Evolutionary conservation across 2,888 invertebrate species (phyloP).

Genomic region (Drosophila helvetica): DNA sequence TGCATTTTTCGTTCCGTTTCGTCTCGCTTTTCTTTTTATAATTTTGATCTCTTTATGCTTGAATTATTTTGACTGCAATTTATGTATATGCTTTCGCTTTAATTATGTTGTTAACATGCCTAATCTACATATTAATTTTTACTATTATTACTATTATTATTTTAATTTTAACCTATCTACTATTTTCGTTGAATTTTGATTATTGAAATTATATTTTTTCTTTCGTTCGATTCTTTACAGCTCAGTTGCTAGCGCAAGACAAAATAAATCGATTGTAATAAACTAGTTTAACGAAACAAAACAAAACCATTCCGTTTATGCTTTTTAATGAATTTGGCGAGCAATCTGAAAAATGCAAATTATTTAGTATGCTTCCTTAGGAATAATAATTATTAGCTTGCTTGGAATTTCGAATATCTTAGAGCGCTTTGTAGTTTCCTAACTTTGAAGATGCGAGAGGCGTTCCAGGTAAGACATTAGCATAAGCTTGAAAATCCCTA

Average conservation of each 20-base stretch:
- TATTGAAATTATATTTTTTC: slow-evolving; percentile 54
- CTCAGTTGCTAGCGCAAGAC: slow-evolving; percentile 76
- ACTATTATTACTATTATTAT: slow-evolving; percentile 53
- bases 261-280: slow-evolving; percentile 65
- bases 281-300: slow-evolving; percentile 59
- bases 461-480: slow-evolving; percentile 47
- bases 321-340: slow-evolving; percentile 52
- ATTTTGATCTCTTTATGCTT: slow-evolving; percentile 69
- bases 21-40: slow-evolving; percentile 35
- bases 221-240: slow-evolving; percentile 67
- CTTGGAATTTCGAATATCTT: slow-evolving; percentile 20
- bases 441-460: background rate
- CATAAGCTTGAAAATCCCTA: background rate
- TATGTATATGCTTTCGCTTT: slow-evolving; percentile 58
- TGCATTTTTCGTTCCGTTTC: slow-evolving; percentile 48
- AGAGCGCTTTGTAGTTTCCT: slow-evolving; percentile 42
- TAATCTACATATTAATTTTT: slow-evolving; percentile 54
- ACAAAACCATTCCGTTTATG: slow-evolving; percentile 32
- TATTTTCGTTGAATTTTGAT: slow-evolving; percentile 57
- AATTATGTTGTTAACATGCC: slow-evolving; percentile 65
- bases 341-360: slow-evolving; percentile 32
- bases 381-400: slow-evolving; percentile 4
- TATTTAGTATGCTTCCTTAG: slow-evolving; percentile 46
- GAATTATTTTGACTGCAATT: slow-evolving; percentile 62
- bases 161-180: slow-evolving; percentile 39